A percentile compares a stretch with the other conserved stretches of the same genome.
These are phyloP conservation scores for Pogonognathellus flavescens DNA, from an alignment of 1,140 invertebrate species.

Conservation along the genomic window DNA sequence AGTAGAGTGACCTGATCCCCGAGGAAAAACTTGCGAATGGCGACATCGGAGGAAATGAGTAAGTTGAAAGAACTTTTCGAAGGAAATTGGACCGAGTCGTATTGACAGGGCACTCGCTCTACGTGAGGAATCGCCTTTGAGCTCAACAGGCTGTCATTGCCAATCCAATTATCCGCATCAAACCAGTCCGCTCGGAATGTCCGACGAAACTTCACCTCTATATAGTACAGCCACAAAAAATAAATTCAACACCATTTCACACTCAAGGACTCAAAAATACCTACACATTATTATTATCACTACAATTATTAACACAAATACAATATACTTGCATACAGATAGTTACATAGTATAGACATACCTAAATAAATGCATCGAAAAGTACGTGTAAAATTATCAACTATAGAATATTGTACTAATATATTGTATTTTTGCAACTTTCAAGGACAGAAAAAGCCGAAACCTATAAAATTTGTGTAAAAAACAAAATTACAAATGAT, in stretches of 20 bases:
- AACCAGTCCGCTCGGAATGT: constrained; percentile 62
- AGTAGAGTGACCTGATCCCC: constrained; percentile 61
- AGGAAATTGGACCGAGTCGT: constrained; percentile 63
- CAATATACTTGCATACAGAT: no score
- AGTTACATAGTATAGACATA: no score
- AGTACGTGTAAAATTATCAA: no score
- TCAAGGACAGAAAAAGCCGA: no score
- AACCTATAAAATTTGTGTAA: no score
- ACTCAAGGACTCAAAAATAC: no score
- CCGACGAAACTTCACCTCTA: constrained; percentile 64
- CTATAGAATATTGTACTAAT: no score
- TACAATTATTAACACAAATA: no score
- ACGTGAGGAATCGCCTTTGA: constrained; percentile 63
- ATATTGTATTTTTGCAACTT: no score
- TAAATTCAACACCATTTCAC: not conserved
- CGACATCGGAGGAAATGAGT: constrained; percentile 61
- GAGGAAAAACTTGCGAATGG: constrained; percentile 63
- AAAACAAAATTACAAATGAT: no score
- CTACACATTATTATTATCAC: no score
- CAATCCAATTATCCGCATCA: constrained; percentile 65
- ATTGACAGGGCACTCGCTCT: constrained; percentile 66
- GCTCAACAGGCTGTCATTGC: constrained; percentile 58
- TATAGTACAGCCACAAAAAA: constrained; percentile 45
- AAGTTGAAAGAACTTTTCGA: constrained; percentile 61
- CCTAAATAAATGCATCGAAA: no score